A percentile compares a stretch with the other conserved stretches of the same genome.
phyloP scores from a whole-genome alignment of 2,113 vertebrate species.

The Sinocyclocheilus rhinocerous region DNA sequence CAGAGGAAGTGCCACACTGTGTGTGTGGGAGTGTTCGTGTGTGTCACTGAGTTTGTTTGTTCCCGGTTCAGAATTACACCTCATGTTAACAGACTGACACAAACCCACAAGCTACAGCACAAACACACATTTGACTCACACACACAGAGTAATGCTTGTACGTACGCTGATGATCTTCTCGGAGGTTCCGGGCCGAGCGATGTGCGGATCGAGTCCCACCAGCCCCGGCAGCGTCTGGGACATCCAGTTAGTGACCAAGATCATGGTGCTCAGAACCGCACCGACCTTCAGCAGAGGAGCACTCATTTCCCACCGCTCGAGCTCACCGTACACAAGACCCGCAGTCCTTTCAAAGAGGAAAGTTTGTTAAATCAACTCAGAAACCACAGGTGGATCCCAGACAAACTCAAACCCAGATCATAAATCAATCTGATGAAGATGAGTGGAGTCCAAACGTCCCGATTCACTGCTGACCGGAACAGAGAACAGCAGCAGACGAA shows the following conservation, averaged over 20 bases:
- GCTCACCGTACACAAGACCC: background rate
- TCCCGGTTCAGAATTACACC: background rate
- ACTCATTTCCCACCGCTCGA: conserved; percentile 73
- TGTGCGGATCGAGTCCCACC: conserved; percentile 86
- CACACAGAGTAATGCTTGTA: conserved; percentile 34
- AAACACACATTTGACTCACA: background rate
- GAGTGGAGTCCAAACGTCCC: background rate
- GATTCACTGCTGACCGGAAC: conserved; percentile 9
- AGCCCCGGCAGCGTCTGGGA: conserved; percentile 92
- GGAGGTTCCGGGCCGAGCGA: conserved; percentile 67
- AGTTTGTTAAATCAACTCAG: background rate
- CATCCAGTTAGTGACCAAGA: conserved; percentile 97
- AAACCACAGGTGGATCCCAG: background rate
- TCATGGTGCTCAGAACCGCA: conserved; percentile 91
- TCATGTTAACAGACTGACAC: background rate
- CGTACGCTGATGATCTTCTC: conserved; percentile 77
- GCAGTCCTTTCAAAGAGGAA: too few relatives aligned
- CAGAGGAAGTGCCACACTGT: conserved; percentile 1
- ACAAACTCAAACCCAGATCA: background rate
- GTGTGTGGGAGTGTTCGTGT: conserved; percentile 24
- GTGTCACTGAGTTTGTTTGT: conserved; percentile 24
- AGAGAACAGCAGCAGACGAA: background rate
- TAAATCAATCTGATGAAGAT: background rate
- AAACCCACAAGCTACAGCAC: background rate
- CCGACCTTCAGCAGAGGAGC: conserved; percentile 92